Evolutionary conservation across 2,797 vertebrate genomes (phyloP), one percentile per base, ranked within the genome.

Genomic region (Halcyon leucocephala): DNA sequence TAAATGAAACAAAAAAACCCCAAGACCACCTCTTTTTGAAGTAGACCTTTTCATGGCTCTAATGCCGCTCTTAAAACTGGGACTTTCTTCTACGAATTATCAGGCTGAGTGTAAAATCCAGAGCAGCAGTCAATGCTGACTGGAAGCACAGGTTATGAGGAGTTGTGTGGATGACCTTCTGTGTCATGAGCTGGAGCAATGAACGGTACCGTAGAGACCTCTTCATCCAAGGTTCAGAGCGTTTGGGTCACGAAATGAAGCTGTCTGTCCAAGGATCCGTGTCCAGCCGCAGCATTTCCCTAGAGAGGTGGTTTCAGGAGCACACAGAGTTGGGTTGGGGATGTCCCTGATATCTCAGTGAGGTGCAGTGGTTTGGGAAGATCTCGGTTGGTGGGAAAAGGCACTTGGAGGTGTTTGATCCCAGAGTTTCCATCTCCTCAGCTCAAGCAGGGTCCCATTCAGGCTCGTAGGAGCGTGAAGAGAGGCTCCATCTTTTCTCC

Each of bases 351-450:
- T 79, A 31, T 17, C 51, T 60, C 54, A 7, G 54, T 6, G 74
- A 78, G 65, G 21, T 71, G 3, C 46, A 4, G 0, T 4, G 42
- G 24, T 54, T 54, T 54, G 49, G 76, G 44, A 48, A 31, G 49
- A 1, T 28, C 8, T 22, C 39, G 4, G 3, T 26, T 41, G 65
- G 26, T 79, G 73, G n/a, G 8, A 21, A 35, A 9, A 86, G 77
- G 33, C 33, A 1, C 46, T 42, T 17, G 31, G 17, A 44, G 42
- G 10, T 14, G 25, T 62, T 39, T 54, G 57, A 61, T 55, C 33
- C 69, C 0, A 0, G 13, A 7, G 7, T 31, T 84, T 39, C 22
- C 14, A 1, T 60, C 54, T 42, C 29, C 46, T 28, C 54, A 69
- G 49, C 66, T 51, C 28, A 2, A n/a, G 46, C 58, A 28, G 21